Percentiles rank a stretch among this genome's conserved stretches.
Conservation (phyloP, 2,888 invertebrate species). For the Hipparchia semele region DNA sequence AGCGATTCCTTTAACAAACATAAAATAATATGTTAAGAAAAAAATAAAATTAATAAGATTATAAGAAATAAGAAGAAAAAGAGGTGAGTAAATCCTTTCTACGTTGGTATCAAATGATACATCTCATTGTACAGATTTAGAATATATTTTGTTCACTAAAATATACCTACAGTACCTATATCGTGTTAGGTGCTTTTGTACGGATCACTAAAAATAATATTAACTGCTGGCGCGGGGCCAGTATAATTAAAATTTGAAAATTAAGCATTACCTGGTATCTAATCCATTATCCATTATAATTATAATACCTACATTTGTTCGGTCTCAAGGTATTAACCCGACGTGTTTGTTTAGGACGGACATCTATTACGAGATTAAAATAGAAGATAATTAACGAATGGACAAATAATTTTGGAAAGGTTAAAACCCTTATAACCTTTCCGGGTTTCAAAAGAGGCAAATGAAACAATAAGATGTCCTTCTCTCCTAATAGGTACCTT, state of each 20-base stretch:
- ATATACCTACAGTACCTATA: too few species aligned
- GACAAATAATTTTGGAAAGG: constrained; percentile 26
- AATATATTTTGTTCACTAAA: too few species aligned
- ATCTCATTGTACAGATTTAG: too few species aligned
- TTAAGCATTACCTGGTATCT: constrained; percentile 2
- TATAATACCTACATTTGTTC: constrained; percentile 5
- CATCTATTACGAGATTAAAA: constrained; percentile 34
- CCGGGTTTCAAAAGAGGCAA: constrained; percentile 13
- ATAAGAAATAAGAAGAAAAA: too few species aligned
- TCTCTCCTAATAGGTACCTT: neutral
- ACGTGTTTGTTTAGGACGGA: constrained; percentile 37
- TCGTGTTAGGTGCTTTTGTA: neutral
- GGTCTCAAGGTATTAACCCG: constrained; percentile 25
- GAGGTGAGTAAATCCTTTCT: too few species aligned
- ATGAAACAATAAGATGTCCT: constrained; percentile 11
- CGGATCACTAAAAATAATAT: too few species aligned
- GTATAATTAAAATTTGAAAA: constrained; percentile 13
- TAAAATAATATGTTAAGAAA: too few species aligned
- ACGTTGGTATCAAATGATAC: too few species aligned
- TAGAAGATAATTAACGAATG: constrained; percentile 31
- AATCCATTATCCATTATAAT: neutral
- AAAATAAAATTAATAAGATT: too few species aligned
- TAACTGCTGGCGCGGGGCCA: too few species aligned
- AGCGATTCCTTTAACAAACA: too few species aligned
- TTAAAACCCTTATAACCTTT: neutral